Conservation (phyloP, 2,888 invertebrate genomes). For the Pediacus dermestoides region DNA sequence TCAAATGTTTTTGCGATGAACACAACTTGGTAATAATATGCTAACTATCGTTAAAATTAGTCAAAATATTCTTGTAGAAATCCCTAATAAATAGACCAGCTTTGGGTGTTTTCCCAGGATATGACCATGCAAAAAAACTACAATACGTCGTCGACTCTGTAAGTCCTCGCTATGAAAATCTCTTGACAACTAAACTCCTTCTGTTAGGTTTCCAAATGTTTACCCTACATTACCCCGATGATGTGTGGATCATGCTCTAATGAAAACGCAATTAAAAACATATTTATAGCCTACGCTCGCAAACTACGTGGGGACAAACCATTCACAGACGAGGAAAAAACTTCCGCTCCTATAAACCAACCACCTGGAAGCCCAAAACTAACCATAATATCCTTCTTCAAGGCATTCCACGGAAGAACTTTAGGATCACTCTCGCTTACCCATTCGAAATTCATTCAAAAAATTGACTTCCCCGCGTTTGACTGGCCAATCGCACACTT, state of each 20-base stretch:
- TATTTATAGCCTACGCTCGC: conserved; percentile 81
- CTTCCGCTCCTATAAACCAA: conserved; percentile 78
- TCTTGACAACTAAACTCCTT: background rate
- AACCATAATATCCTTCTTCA: conserved; percentile 80
- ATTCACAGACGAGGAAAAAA: conserved; percentile 74
- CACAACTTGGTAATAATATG: conserved; percentile 78
- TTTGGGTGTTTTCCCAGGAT: conserved; percentile 86
- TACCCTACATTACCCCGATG: conserved; percentile 85
- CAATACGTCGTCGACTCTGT: conserved; percentile 65
- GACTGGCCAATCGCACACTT: conserved; percentile 95
- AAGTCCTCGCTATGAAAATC: conserved; percentile 30
- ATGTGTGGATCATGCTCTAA: conserved; percentile 97
- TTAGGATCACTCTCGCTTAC: conserved; percentile 81
- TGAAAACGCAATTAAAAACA: conserved; percentile 93
- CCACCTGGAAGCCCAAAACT: conserved; percentile 82
- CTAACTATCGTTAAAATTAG: too few relatives aligned
- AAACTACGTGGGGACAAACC: conserved; percentile 68
- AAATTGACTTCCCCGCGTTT: conserved; percentile 89
- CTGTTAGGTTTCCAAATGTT: conserved; percentile 73
- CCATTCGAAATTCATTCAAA: conserved; percentile 92
- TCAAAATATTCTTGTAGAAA: conserved; percentile 59
- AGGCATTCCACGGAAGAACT: conserved; percentile 93
- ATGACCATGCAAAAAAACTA: conserved; percentile 79
- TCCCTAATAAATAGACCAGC: conserved; percentile 91
- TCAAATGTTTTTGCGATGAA: conserved; percentile 68